phyloP scores from a whole-genome alignment of 2,888 invertebrate genomes.

The Eristalis intricaria region DNA sequence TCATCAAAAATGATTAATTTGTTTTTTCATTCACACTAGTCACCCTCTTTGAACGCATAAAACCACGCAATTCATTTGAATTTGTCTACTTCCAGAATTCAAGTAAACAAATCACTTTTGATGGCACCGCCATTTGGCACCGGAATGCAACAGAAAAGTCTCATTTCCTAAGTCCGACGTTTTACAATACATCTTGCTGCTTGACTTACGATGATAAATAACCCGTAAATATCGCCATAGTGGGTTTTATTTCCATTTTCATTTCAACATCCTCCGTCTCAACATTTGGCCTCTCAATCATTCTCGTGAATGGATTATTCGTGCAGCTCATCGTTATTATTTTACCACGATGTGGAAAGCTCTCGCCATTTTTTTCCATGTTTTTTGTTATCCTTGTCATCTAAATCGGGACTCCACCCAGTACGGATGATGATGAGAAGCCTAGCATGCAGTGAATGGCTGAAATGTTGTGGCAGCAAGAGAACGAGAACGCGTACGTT shows the following conservation, averaged over 20 bases:
- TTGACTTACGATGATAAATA: slow-evolving; percentile 69
- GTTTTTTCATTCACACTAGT: not conserved
- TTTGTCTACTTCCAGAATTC: not conserved
- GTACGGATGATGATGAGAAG: not conserved
- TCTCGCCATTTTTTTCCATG: slow-evolving; percentile 24
- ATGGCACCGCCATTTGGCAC: slow-evolving; percentile 10
- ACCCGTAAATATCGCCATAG: slow-evolving; percentile 53
- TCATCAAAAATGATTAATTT: not conserved
- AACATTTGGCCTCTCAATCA: not conserved
- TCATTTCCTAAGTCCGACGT: slow-evolving; percentile 51
- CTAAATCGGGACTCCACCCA: not conserved
- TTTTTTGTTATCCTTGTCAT: not conserved
- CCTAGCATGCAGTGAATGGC: not conserved
- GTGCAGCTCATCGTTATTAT: slow-evolving; percentile 43
- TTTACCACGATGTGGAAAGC: slow-evolving; percentile 32
- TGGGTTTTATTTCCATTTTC: slow-evolving; percentile 58
- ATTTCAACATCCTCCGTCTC: slow-evolving; percentile 25
- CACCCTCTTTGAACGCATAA: not conserved
- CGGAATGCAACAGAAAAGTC: slow-evolving; percentile 13
- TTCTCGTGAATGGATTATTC: slow-evolving; percentile 32
- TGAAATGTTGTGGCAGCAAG: not conserved
- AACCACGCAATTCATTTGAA: not conserved
- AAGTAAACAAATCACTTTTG: slow-evolving; percentile 46
- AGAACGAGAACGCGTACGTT: not conserved
- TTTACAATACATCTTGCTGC: slow-evolving; percentile 33